These are phyloP conservation scores for Drosophila trapezifrons DNA, from an alignment of 1,140 invertebrate genomes.

Conservation along the genomic window DNA sequence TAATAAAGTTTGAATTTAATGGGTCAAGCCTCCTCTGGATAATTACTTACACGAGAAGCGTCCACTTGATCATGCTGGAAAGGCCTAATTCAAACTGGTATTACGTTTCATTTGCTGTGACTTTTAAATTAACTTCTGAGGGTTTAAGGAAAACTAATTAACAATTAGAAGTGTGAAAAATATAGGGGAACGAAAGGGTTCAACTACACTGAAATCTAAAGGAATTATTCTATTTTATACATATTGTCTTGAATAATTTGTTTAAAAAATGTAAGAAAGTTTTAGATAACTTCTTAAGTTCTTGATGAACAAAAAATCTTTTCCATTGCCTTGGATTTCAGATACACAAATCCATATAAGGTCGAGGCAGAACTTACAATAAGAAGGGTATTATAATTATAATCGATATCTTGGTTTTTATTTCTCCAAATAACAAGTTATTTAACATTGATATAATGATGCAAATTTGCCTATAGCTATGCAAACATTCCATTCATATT, in stretches of 20 bases:
- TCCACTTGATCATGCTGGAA: constrained; percentile 12
- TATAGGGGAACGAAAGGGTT: not conserved
- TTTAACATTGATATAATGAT: not conserved
- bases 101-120: too few relatives aligned
- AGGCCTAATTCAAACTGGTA: not conserved
- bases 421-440: constrained; percentile 10
- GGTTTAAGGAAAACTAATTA: not conserved
- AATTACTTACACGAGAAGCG: constrained; percentile 7
- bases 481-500: not conserved
- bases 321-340: not conserved
- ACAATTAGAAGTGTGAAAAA: constrained; percentile 1
- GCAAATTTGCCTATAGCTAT: not conserved
- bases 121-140: not conserved
- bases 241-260: too few relatives aligned
- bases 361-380: not conserved
- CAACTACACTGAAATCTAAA: not conserved
- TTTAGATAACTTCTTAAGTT: not conserved
- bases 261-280: too few relatives aligned
- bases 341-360: too few relatives aligned
- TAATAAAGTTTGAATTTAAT: too few relatives aligned
- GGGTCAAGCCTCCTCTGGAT: too few relatives aligned
- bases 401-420: not conserved
- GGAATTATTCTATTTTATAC: too few relatives aligned
- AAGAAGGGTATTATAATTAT: too few relatives aligned
- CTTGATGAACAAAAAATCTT: not conserved